A percentile compares a stretch with the other conserved stretches of the same genome.
Evolutionary conservation across 2,113 vertebrate species (phyloP).

Genomic region (Macrotis lagotis): DNA sequence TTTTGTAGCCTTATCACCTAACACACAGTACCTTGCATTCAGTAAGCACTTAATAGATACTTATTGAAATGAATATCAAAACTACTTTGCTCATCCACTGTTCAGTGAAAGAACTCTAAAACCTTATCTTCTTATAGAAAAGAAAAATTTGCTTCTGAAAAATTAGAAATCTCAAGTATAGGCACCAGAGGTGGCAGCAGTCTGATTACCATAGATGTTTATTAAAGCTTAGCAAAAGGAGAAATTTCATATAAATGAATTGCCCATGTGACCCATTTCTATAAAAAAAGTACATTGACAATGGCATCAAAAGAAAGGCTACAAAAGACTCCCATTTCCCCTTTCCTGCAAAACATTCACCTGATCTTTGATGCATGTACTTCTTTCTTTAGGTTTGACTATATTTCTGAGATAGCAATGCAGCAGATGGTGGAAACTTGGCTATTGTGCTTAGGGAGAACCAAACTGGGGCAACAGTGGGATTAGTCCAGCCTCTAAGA

Average conservation of each 20-base stretch:
- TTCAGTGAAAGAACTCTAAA: neutral
- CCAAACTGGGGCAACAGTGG: neutral
- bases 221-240: slow-evolving; percentile 75
- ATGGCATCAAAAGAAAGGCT: slow-evolving; percentile 71
- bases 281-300: slow-evolving; percentile 77
- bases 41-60: neutral
- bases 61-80: neutral
- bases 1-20: neutral
- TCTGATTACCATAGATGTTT: slow-evolving; percentile 66
- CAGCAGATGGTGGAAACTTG: neutral
- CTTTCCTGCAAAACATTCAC: slow-evolving; percentile 68
- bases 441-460: neutral
- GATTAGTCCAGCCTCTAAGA: neutral
- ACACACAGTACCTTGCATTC: neutral
- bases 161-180: slow-evolving; percentile 66
- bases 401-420: neutral
- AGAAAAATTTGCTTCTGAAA: slow-evolving; percentile 45
- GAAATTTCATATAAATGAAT: slow-evolving; percentile 78
- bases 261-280: slow-evolving; percentile 65
- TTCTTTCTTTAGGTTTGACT: neutral
- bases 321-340: slow-evolving; percentile 74
- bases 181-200: slow-evolving; percentile 51
- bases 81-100: neutral
- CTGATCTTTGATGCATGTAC: neutral
- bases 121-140: slow-evolving; percentile 19